A percentile compares a stretch with the other conserved stretches of the same genome.
These are phyloP conservation scores for Pleuronectes platessa DNA, from an alignment of 2,113 vertebrate species.

Conservation along the genomic window DNA sequence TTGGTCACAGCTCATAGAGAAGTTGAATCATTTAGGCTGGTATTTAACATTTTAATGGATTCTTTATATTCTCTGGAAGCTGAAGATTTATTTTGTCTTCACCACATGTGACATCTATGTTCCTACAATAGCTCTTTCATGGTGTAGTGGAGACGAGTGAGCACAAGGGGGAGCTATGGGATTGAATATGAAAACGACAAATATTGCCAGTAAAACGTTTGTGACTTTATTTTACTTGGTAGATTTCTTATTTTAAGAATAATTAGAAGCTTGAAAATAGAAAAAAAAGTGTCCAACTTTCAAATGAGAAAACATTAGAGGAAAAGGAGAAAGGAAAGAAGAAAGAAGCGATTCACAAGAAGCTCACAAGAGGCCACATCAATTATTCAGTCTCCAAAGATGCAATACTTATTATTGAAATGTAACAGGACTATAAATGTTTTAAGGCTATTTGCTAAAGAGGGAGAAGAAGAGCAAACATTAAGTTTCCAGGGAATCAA, in stretches of 20 bases:
- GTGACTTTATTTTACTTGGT: not conserved
- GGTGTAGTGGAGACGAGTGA: slow-evolving; percentile 2
- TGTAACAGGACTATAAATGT: too few relatives aligned
- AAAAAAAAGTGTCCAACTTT: too few relatives aligned
- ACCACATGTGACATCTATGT: slow-evolving; percentile 27
- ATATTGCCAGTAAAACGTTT: not conserved
- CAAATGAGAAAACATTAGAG: too few relatives aligned
- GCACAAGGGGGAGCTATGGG: slow-evolving; percentile 53
- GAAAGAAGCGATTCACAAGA: too few relatives aligned
- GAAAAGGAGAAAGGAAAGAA: too few relatives aligned
- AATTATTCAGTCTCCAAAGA: too few relatives aligned
- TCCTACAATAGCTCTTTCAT: not conserved
- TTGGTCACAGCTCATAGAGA: slow-evolving; percentile 62
- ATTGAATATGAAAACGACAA: slow-evolving; percentile 5
- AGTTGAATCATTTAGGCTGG: slow-evolving; percentile 52
- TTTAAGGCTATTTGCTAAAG: too few relatives aligned
- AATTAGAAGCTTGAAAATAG: not conserved
- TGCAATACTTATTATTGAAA: not conserved
- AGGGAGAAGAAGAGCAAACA: too few relatives aligned
- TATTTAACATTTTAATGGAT: slow-evolving; percentile 70
- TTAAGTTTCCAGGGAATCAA: too few relatives aligned
- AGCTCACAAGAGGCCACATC: too few relatives aligned
- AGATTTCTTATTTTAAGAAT: too few relatives aligned
- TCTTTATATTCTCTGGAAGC: slow-evolving; percentile 40
- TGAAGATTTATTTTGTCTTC: slow-evolving; percentile 50